Evolutionary conservation across 2,888 invertebrate genomes (phyloP), one percentile per base, ranked within the genome.

Genomic region (Elaeidobius kamerunicus): DNA sequence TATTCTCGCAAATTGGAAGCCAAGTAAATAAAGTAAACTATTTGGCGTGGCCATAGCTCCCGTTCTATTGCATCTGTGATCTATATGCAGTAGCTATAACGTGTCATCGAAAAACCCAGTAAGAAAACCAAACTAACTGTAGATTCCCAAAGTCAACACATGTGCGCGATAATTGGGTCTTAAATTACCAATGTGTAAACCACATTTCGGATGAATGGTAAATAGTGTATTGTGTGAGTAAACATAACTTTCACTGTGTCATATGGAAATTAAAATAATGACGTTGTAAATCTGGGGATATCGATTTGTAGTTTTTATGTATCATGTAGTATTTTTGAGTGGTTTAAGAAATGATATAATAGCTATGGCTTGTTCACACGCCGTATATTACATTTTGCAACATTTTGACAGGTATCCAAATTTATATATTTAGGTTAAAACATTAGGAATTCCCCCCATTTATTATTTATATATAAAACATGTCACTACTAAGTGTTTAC

Each of bases 121-220:
- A 46, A 46, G 38, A 17, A 15, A 38, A 46, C 23, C 23, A 44
- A 44, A 48, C 47, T 40, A 38, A 48, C 47, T 48, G 47, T 40
- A 40, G 39, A 32, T 48, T 40, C 47, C 47, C 39, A 48, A 48
- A 48, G 47, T 40, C 47, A 48, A 40, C 40, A 15, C 47, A 48
- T 48, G 17, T 46, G 47, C 40, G 34, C 23, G 40, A 48, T 40
- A 48, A 48, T 48, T 48, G 20, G 47, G 47, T 48, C 40, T 48
- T 48, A 48, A 48, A 34, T 48, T 48, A 39, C 47, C 20, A 48
- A 48, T 48, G 47, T 48, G 47, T 48, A 40, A 30, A 20, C 47
- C 47, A 48, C 47, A 48, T 48, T 48, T 47, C 30, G 15, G 47
- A 46, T 28, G 46, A 35, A 34, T 35, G 35, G 44, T 44, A 44